These are phyloP conservation scores for Apomyelois bistriatella DNA, from an alignment of 2,888 invertebrate species.

Conservation along the genomic window DNA sequence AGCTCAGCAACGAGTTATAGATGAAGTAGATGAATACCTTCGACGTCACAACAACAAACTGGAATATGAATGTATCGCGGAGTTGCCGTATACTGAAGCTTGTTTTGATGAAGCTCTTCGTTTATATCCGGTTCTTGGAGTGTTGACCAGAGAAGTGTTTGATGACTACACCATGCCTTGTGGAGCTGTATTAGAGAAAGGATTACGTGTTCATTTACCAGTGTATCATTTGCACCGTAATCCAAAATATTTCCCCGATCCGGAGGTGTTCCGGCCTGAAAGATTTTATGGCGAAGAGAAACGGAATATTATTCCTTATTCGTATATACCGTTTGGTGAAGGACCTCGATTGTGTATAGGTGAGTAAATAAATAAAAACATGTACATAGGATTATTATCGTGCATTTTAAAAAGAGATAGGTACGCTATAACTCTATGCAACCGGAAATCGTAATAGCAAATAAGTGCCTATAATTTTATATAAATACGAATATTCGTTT, in stretches of 20 bases:
- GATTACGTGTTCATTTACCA: constrained; percentile 41
- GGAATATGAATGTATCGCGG: constrained; percentile 40
- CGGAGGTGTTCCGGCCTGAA: constrained; percentile 39
- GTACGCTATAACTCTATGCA: too few relatives aligned
- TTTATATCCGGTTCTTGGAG: constrained; percentile 42
- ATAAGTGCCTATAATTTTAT: too few relatives aligned
- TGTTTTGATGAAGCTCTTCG: constrained; percentile 49
- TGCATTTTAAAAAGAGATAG: too few relatives aligned
- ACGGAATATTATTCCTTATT: constrained; percentile 34
- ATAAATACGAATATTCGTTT: too few relatives aligned
- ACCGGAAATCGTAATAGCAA: too few relatives aligned
- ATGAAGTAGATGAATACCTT: constrained; percentile 45
- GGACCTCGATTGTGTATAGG: constrained; percentile 47
- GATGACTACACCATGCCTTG: constrained; percentile 41
- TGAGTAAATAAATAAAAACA: constrained; percentile 23
- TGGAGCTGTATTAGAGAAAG: constrained; percentile 37
- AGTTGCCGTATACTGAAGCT: constrained; percentile 45
- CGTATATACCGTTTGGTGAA: constrained; percentile 47
- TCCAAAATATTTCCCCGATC: constrained; percentile 40
- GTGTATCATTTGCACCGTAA: constrained; percentile 38
- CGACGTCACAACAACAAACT: constrained; percentile 29
- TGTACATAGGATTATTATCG: too few relatives aligned
- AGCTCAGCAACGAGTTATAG: constrained; percentile 30
- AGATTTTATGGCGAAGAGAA: constrained; percentile 37
- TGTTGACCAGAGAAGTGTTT: constrained; percentile 44